A percentile compares a stretch with the other conserved stretches of the same genome.
Evolutionary conservation across 2,797 vertebrate species (phyloP).

Genomic region (Sparus aurata): DNA sequence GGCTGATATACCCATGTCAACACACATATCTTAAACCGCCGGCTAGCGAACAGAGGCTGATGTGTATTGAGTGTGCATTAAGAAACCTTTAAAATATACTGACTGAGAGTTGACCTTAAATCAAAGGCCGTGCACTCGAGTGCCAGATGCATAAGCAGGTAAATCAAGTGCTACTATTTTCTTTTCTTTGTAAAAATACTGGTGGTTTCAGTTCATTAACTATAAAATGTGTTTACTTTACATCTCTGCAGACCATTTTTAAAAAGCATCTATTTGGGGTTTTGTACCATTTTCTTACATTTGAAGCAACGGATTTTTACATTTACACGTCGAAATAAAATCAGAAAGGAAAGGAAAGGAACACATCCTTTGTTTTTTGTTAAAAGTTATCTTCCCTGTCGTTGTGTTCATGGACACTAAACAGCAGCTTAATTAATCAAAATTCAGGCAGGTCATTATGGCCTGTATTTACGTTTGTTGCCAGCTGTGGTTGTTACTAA

Average conservation of each 20-base stretch:
- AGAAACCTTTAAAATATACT: slow-evolving; percentile 42
- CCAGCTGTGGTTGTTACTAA: no score
- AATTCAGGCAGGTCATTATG: no score
- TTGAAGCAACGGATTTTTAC: neutral
- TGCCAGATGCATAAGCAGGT: slow-evolving; percentile 31
- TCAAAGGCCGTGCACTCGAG: slow-evolving; percentile 17
- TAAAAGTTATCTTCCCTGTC: neutral
- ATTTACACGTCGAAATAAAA: neutral
- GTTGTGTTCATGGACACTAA: neutral
- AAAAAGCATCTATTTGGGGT: neutral
- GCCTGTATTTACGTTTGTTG: no score
- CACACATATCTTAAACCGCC: slow-evolving; percentile 38
- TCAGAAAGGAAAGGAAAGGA: neutral
- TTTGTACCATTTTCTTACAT: neutral
- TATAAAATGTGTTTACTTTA: slow-evolving; percentile 18
- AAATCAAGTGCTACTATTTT: slow-evolving; percentile 17
- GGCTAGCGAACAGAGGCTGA: slow-evolving; percentile 40
- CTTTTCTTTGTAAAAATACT: slow-evolving; percentile 19
- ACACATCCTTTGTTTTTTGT: neutral
- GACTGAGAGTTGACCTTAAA: slow-evolving; percentile 50
- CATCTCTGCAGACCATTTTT: neutral
- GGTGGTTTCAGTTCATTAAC: slow-evolving; percentile 9
- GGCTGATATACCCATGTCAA: slow-evolving; percentile 60
- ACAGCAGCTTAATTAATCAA: neutral
- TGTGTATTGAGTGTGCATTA: slow-evolving; percentile 35